Conservation (phyloP, 2,888 invertebrate species). For the Linnaemya vulpina region DNA sequence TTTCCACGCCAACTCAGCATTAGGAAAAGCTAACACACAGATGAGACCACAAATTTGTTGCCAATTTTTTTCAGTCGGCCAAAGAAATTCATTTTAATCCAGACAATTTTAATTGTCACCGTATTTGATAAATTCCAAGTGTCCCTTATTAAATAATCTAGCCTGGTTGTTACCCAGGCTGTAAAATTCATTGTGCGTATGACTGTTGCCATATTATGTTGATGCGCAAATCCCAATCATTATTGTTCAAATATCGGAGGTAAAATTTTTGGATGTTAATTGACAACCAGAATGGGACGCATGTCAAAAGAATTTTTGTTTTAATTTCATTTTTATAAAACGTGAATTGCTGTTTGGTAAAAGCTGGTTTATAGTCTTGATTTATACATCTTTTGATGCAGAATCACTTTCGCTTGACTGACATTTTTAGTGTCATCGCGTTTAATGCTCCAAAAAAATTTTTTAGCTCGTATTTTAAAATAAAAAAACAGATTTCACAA, state of each 20-base stretch:
- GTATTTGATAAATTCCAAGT: too few relatives aligned
- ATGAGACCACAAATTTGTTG: not conserved
- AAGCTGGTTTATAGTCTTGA: slow-evolving; percentile 20
- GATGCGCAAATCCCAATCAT: too few relatives aligned
- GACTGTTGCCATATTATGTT: too few relatives aligned
- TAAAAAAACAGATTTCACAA: slow-evolving; percentile 12
- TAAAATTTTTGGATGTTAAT: too few relatives aligned
- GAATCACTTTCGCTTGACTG: not conserved
- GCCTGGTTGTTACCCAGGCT: too few relatives aligned
- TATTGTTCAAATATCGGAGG: too few relatives aligned
- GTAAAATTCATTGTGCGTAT: too few relatives aligned
- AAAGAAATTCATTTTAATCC: not conserved
- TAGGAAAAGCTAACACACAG: not conserved
- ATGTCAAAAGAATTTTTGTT: not conserved
- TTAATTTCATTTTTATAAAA: not conserved
- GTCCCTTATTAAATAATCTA: too few relatives aligned
- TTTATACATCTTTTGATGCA: slow-evolving; percentile 35
- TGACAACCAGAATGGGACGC: too few relatives aligned
- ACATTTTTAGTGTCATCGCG: not conserved
- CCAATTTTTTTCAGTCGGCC: not conserved
- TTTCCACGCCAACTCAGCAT: not conserved
- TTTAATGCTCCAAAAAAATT: slow-evolving; percentile 21
- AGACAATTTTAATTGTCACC: too few relatives aligned
- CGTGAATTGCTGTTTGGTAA: not conserved
- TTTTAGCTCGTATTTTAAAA: slow-evolving; percentile 17